A percentile compares a stretch with the other conserved stretches of the same genome.
Evolutionary conservation across 1,140 invertebrate genomes (phyloP).

Genomic region (Heliconius melpomene): DNA sequence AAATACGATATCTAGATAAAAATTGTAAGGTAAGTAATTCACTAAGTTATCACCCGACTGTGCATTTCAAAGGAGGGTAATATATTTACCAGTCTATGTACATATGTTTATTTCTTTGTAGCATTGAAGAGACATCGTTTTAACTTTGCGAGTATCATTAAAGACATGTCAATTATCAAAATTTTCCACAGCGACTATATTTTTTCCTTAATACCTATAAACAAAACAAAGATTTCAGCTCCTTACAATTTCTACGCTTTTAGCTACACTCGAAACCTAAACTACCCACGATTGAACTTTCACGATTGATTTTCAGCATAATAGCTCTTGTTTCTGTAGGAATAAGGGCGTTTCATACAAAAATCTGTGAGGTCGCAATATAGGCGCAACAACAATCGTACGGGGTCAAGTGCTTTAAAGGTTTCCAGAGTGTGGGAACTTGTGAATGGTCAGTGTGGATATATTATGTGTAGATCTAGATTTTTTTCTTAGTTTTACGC

Average conservation of each 20-base stretch:
- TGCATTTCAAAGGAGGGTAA: too few relatives aligned
- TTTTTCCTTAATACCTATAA: not conserved
- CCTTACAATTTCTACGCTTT: not conserved
- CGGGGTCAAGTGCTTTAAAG: slow-evolving; percentile 37
- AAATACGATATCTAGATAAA: too few relatives aligned
- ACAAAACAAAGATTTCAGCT: not conserved
- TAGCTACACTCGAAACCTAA: not conserved
- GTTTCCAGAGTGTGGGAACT: slow-evolving; percentile 28
- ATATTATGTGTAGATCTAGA: not conserved
- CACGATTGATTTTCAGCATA: not conserved
- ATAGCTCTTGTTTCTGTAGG: not conserved
- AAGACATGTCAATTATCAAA: too few relatives aligned
- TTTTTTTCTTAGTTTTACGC: not conserved
- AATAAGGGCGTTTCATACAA: not conserved
- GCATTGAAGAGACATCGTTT: too few relatives aligned
- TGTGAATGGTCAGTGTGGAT: not conserved
- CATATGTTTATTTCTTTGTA: too few relatives aligned
- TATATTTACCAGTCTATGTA: too few relatives aligned
- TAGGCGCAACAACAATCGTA: slow-evolving; percentile 18
- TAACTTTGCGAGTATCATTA: too few relatives aligned
- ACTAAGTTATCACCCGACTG: too few relatives aligned
- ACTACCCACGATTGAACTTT: slow-evolving; percentile 5
- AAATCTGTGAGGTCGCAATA: not conserved
- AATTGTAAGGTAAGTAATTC: too few relatives aligned
- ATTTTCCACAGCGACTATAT: too few relatives aligned